These are phyloP conservation scores for Cyrtorhinus lividipennis DNA, from an alignment of 1,140 invertebrate genomes.

Conservation along the genomic window DNA sequence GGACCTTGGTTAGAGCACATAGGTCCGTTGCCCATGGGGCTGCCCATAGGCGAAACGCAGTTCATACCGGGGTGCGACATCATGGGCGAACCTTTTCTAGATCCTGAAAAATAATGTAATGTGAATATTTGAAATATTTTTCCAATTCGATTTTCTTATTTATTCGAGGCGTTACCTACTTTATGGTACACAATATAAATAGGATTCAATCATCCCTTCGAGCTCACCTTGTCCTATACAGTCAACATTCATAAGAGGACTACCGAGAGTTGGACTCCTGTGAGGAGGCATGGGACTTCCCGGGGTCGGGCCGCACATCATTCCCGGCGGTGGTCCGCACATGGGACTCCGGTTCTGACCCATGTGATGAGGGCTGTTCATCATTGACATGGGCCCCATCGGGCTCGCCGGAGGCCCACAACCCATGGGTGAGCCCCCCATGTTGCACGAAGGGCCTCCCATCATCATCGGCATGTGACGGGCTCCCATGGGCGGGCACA, in stretches of 20 bases:
- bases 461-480: constrained; percentile 41
- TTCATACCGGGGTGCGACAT: constrained; percentile 23
- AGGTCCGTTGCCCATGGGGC: constrained; percentile 26
- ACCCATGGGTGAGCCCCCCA: constrained; percentile 32
- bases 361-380: constrained; percentile 46
- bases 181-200: background rate
- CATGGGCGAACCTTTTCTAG: constrained; percentile 26
- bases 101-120: constrained; percentile 5
- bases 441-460: constrained; percentile 40
- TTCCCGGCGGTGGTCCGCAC: constrained; percentile 18
- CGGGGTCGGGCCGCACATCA: constrained; percentile 27
- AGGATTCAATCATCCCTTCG: no score
- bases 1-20: constrained; percentile 26
- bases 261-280: constrained; percentile 26
- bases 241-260: constrained; percentile 25
- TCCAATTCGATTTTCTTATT: no score
- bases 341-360: constrained; percentile 23
- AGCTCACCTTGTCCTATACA: constrained; percentile 19
- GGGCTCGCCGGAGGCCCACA: constrained; percentile 34
- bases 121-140: background rate
- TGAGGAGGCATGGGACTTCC: constrained; percentile 32
- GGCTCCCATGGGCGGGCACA: constrained; percentile 33
- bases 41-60: constrained; percentile 27
- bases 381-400: constrained; percentile 46
- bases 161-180: background rate